These are phyloP conservation scores for Zoroaster sp. DNA, from an alignment of 53 echinoderm and acorn worm genomes.

Conservation along the genomic window DNA sequence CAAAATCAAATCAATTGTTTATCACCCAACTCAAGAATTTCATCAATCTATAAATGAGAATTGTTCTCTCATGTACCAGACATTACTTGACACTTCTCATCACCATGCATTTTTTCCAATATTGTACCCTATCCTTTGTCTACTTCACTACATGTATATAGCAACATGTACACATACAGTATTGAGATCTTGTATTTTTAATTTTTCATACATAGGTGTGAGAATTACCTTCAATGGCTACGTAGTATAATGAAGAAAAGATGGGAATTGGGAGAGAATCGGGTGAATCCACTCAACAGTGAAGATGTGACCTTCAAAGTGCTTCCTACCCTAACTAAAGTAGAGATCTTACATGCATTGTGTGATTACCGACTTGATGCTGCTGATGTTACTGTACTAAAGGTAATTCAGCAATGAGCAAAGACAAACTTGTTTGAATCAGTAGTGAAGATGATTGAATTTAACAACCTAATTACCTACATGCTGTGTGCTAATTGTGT, in stretches of 20 bases:
- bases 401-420: constrained; percentile 54
- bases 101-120: no score
- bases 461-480: no score
- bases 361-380: constrained; percentile 96
- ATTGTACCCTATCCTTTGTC: no score
- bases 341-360: constrained; percentile 90
- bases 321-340: constrained; percentile 90
- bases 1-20: no score
- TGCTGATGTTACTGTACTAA: constrained; percentile 84
- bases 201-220: background rate
- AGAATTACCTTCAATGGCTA: constrained; percentile 70
- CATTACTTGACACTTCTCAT: no score
- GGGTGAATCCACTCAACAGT: constrained; percentile 88
- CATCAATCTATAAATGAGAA: no score
- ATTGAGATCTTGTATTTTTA: background rate
- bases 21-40: no score
- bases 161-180: background rate
- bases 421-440: background rate
- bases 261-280: constrained; percentile 86
- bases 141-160: no score
- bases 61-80: no score
- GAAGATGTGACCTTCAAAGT: constrained; percentile 80
- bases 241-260: constrained; percentile 79
- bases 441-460: background rate
- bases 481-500: no score